Percentiles rank a stretch among this genome's conserved stretches.
phyloP scores from a whole-genome alignment of 2,888 invertebrate species.

The Amblyteles armatorius region DNA sequence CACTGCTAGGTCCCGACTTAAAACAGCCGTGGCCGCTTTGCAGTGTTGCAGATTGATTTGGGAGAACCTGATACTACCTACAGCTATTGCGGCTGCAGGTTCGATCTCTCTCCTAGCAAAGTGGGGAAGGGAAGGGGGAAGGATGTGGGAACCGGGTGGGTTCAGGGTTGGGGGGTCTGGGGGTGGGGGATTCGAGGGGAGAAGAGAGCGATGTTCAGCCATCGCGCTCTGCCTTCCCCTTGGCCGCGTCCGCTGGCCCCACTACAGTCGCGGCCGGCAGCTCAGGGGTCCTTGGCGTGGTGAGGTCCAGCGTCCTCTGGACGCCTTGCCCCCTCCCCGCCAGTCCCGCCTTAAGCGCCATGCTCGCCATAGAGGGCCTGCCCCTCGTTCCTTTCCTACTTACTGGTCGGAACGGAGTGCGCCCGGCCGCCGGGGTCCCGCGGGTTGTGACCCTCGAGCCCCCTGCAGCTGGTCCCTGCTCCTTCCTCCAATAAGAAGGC shows the following conservation, averaged over 20 bases:
- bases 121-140: neutral
- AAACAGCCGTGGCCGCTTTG: constrained; percentile 53
- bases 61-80: constrained; percentile 9
- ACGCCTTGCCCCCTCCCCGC: neutral
- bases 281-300: neutral
- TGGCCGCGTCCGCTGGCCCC: neutral
- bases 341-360: neutral
- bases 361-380: neutral
- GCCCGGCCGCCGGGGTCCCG: neutral
- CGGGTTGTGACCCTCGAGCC: neutral
- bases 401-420: neutral
- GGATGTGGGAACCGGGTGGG: neutral
- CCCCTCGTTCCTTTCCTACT: neutral
- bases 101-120: neutral
- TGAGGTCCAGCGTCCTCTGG: constrained; percentile 3
- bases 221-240: neutral
- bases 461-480: neutral
- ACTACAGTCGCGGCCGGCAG: neutral
- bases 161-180: neutral
- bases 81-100: neutral
- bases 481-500: neutral
- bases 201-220: neutral
- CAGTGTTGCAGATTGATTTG: constrained; percentile 60
- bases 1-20: constrained; percentile 39
- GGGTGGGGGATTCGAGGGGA: neutral